A percentile compares a stretch with the other conserved stretches of the same genome.
phyloP scores from a whole-genome alignment of 2,797 vertebrate species.

The Tiaroga cobitis region DNA sequence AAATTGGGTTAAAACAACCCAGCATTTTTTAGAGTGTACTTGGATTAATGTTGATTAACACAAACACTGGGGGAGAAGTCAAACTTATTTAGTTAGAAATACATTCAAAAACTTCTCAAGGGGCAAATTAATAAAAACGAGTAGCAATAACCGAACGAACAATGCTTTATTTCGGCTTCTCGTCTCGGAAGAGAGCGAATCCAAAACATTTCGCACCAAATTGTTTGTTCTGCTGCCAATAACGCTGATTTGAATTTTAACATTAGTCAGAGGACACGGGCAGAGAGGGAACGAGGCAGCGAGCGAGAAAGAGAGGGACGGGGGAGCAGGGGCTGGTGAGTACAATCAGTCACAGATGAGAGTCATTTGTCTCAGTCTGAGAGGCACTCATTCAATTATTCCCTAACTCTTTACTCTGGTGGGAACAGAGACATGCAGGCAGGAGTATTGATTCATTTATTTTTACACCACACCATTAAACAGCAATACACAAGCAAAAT shows the following conservation, averaged over 20 bases:
- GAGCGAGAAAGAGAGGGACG: background rate
- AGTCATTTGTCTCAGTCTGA: conserved; percentile 81
- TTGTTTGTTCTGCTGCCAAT: conserved; percentile 60
- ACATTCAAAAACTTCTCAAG: conserved; percentile 11
- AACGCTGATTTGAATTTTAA: conserved; percentile 73
- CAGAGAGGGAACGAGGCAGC: conserved; percentile 56
- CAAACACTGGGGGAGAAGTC: background rate
- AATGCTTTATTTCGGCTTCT: background rate
- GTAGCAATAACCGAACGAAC: background rate
- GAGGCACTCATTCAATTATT: conserved; percentile 77
- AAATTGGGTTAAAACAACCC: too few relatives aligned
- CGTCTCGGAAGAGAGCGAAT: conserved; percentile 10
- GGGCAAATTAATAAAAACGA: conserved; percentile 23
- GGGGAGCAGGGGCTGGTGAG: conserved; percentile 60
- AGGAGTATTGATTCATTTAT: conserved; percentile 72
- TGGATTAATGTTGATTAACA: conserved; percentile 11
- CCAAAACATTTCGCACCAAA: conserved; percentile 23
- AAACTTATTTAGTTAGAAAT: background rate
- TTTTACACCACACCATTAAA: conserved; percentile 65
- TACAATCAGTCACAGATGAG: conserved; percentile 77
- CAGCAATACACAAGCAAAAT: conserved; percentile 55
- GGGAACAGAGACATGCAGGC: conserved; percentile 59
- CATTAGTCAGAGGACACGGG: conserved; percentile 50
- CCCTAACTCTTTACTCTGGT: conserved; percentile 73
- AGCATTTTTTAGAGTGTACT: too few relatives aligned